Evolutionary conservation across 2,888 invertebrate species (phyloP).

Genomic region (Conistra vaccinii): DNA sequence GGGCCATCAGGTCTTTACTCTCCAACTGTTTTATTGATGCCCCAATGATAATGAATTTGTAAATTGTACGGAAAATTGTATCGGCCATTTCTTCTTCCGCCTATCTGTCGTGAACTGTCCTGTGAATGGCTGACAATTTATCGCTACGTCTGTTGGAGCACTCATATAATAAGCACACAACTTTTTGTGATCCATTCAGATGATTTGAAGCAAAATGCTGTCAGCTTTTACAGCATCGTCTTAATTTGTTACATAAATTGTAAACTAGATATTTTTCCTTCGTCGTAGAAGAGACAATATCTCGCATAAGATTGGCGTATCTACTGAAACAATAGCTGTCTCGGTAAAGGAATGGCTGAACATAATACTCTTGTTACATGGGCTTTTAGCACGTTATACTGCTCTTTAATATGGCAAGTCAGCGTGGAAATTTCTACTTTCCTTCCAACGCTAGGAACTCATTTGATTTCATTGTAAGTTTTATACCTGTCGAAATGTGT

Average conservation of each 20-base stretch:
- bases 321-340: constrained; percentile 70
- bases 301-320: constrained; percentile 67
- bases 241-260: constrained; percentile 16
- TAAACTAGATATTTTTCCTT: constrained; percentile 32
- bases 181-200: neutral
- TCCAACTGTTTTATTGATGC: constrained; percentile 69
- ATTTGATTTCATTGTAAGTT: constrained; percentile 65
- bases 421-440: constrained; percentile 60
- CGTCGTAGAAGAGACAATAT: constrained; percentile 54
- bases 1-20: constrained; percentile 62
- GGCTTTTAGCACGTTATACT: constrained; percentile 70
- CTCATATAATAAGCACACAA: constrained; percentile 3
- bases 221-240: neutral
- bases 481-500: constrained; percentile 63
- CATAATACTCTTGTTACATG: constrained; percentile 70
- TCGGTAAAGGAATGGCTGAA: constrained; percentile 68
- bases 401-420: constrained; percentile 65
- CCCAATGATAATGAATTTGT: constrained; percentile 59
- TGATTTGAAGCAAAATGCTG: constrained; percentile 10
- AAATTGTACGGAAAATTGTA: constrained; percentile 57
- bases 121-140: constrained; percentile 23
- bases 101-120: constrained; percentile 19
- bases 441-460: constrained; percentile 57
- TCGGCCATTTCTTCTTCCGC: constrained; percentile 7
- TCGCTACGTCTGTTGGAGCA: neutral